Base-by-base conservation (phyloP, 2,797 vertebrate genomes). In the Loris lydekkerianus region DNA sequence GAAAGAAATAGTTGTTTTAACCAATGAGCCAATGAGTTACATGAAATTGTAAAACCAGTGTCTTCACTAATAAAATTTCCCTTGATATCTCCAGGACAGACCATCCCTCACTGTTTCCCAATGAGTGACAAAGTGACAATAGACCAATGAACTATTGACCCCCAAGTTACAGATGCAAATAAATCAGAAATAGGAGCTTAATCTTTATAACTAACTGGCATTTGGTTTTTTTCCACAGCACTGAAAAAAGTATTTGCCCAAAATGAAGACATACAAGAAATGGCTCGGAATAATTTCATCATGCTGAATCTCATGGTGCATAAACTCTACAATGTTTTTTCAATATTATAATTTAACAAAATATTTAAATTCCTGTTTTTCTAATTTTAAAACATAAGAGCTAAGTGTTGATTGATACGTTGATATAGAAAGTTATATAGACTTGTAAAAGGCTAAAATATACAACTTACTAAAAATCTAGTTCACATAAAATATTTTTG, bases 221-320 rank as follows among this genome's bases (percentile, higher is more conserved):
- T 84, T 94, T 49, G 60, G 0, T 87, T 96, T 76, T 95, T 77
- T 93, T 96, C 97, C 97, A 91, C 76, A 99, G 98, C 98, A 78
- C 95, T 99, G 95, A 99, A 99, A 97, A 98, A 98, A 91, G 97
- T 93, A 70, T 99, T 99, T 93, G 97, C 98, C 91, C 97, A 98
- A 98, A 98, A 97, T 86, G 96, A 98, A 94, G 98, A 99, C 97
- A 97, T 98, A 97, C 98, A 98, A 95, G 97, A 98, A 97, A 98
- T 99, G 98, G 98, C 98, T 75, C 97, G 98, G 95, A 98, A 98
- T 95, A 97, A 98, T 90, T 99, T 99, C 93, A 81, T 99, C 96
- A 99, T 98, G 98, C 97, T 99, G 91, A 99, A 99, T 81, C 97
- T 99, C 92, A 98, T 98, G 98, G 98, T 98, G 98, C 25, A 96